Percentiles rank a stretch among this genome's conserved stretches.
Conservation (phyloP, 2,113 vertebrate genomes). For the Corythaeola cristata region DNA sequence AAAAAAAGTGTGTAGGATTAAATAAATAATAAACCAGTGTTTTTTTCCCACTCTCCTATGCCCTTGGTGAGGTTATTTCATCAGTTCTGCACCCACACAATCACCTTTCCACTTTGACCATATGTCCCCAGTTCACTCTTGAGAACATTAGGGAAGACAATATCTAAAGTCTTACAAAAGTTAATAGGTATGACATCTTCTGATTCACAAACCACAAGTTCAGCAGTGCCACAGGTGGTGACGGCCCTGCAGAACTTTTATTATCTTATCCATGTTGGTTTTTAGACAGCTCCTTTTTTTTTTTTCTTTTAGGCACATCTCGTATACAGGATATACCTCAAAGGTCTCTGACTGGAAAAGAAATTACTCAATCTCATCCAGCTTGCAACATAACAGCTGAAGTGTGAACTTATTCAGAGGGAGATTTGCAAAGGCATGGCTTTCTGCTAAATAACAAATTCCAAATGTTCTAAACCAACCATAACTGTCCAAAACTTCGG, state of each 20-base stretch:
- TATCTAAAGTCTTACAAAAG: background rate
- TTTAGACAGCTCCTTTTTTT: background rate
- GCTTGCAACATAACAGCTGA: background rate
- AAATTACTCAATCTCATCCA: background rate
- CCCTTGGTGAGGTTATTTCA: background rate
- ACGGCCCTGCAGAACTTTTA: background rate
- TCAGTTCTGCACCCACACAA: background rate
- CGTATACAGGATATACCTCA: background rate
- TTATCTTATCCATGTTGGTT: background rate
- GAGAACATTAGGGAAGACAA: rapidly evolving
- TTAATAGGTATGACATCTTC: background rate
- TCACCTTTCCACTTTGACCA: background rate
- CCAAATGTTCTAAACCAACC: background rate
- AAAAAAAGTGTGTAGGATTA: background rate
- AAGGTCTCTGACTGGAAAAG: background rate
- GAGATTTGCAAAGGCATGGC: background rate
- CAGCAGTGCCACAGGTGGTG: background rate
- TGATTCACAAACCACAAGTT: background rate
- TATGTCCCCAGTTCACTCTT: background rate
- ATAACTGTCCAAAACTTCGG: background rate
- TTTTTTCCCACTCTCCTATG: background rate
- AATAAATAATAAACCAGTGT: background rate
- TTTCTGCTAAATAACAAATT: background rate
- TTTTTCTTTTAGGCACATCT: background rate
- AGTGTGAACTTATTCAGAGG: background rate